Base-by-base conservation (phyloP, 2,797 vertebrate species). In the Melanotaenia pygmaea region DNA sequence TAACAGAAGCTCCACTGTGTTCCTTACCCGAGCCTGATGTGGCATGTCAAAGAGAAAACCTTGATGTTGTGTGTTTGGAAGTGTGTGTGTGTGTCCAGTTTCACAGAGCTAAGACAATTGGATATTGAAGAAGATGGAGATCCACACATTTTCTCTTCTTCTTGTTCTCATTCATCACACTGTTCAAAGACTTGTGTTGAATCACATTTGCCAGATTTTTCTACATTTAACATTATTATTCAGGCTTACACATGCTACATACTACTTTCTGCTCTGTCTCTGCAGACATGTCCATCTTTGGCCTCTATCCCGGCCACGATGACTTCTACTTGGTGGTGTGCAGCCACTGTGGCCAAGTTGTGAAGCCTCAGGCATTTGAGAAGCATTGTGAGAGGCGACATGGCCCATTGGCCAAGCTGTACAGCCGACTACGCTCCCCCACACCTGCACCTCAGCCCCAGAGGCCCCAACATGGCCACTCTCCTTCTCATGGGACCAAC, bases 281-380 rank as follows among this genome's bases (percentile, higher is more conserved):
- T 11, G 9, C 92, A 98, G 97, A 98, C 93, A 98, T 98, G 97
- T 96, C 94, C 80, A 97, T 97, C 90, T 98, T 98, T 10, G 97
- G 97, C 76, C 96, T 98, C 80, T 98, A 95, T 86, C 97, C 97
- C 0, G 96, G 96, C 3, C 96, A 97, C 0, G 97, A 98, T 3
- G 97, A 98, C 88, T 98, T 98, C 90, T 98, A 95, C 93, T 93
- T 98, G 92, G 97, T 98, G 90, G 96, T 98, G 43, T 98, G 97
- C 89, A 96, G 95, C 92, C 96, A 97, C 64, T 98, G 97, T 88
- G 93, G 96, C 88, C 97, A 97, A 83, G 96, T 98, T 75, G 96
- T 98, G 91, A 98, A 98, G 87, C 97, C 97, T 1, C 97, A 98
- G 89, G 97, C 97, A 22, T 98, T 98, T 66, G 96, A 98, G 89